Evolutionary conservation across 2,113 vertebrate genomes (phyloP).

Genomic region (Tonatia bakeri): DNA sequence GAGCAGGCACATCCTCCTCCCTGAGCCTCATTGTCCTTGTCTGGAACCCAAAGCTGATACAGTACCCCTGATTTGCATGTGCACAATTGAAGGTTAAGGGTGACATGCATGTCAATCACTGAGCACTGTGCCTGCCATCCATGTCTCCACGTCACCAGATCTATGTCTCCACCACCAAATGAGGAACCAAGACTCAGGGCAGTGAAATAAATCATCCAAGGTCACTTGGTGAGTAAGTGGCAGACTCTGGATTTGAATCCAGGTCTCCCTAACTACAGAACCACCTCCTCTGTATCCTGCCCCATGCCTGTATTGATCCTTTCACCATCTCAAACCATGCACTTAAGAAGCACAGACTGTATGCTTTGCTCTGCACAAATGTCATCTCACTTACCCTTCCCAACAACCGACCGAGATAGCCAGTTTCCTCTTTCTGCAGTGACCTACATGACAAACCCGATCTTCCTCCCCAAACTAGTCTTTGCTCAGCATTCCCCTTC

Average conservation of each 20-base stretch:
- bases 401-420: background rate
- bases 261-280: background rate
- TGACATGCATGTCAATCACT: rapidly evolving
- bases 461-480: background rate
- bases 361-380: background rate
- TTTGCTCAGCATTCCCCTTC: background rate
- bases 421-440: background rate
- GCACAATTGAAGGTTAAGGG: rapidly evolving
- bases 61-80: background rate
- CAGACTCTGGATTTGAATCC: background rate
- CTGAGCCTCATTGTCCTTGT: background rate
- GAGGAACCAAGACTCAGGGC: background rate
- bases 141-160: background rate
- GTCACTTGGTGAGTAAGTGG: background rate
- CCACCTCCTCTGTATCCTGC: background rate
- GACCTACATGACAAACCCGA: background rate
- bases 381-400: background rate
- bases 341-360: too few relatives aligned
- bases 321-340: background rate
- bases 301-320: rapidly evolving
- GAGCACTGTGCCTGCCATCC: background rate
- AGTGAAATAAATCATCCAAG: background rate
- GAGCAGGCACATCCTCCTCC: background rate
- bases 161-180: background rate
- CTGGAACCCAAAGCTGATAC: background rate